Evolutionary conservation across 2,888 invertebrate species (phyloP).

Genomic region (Epinotia ramella): DNA sequence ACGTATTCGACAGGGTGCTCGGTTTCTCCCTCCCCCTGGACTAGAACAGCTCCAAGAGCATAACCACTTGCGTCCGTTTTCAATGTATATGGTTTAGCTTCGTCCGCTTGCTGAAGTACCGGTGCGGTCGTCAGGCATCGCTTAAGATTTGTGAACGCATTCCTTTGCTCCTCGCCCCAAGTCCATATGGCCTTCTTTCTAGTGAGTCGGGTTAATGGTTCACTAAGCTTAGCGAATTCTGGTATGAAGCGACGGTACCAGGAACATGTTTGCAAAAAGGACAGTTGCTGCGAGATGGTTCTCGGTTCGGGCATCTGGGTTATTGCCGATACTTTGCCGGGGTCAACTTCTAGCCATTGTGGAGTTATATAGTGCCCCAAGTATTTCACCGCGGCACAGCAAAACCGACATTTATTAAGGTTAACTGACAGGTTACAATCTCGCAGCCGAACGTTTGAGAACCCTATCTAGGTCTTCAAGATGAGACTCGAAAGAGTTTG

Average conservation of each 20-base stretch:
- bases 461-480: constrained; percentile 51
- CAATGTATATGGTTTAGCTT: no score
- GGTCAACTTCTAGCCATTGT: constrained; percentile 42
- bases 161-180: constrained; percentile 65
- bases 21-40: no score
- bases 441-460: constrained; percentile 47
- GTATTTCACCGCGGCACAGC: constrained; percentile 48
- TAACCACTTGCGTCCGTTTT: no score
- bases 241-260: no score
- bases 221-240: no score
- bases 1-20: no score
- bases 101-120: no score
- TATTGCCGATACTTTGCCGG: constrained; percentile 2
- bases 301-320: no score
- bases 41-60: no score
- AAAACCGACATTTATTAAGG: constrained; percentile 50
- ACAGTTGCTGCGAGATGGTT: no score
- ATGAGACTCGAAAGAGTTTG: constrained; percentile 50
- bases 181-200: constrained; percentile 50
- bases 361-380: constrained; percentile 50
- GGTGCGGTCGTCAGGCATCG: constrained; percentile 57
- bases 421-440: constrained; percentile 51
- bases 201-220: constrained; percentile 9
- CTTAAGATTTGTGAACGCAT: constrained; percentile 62
- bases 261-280: no score